These are phyloP conservation scores for Zaprionus lineosus DNA, from an alignment of 2,888 invertebrate species.

Conservation along the genomic window DNA sequence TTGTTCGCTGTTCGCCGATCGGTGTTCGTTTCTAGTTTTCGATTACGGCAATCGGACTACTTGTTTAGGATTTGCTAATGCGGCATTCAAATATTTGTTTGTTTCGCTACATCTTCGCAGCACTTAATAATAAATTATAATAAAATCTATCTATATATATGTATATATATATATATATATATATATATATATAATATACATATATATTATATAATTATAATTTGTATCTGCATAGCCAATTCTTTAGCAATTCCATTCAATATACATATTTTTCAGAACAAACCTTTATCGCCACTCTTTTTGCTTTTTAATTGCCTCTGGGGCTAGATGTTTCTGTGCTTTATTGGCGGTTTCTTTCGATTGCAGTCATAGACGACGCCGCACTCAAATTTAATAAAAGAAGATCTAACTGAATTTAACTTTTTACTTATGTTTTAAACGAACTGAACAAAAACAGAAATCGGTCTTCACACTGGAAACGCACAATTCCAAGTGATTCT, in stretches of 20 bases:
- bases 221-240: too few relatives aligned
- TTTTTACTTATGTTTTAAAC: slow-evolving; percentile 6
- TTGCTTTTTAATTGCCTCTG: neutral
- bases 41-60: slow-evolving; percentile 3
- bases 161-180: too few relatives aligned
- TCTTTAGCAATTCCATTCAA: too few relatives aligned
- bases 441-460: slow-evolving; percentile 43
- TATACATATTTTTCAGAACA: slow-evolving; percentile 13
- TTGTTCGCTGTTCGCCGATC: too few relatives aligned
- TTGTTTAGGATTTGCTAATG: slow-evolving; percentile 10
- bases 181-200: too few relatives aligned
- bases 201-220: too few relatives aligned
- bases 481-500: slow-evolving; percentile 71
- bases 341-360: neutral
- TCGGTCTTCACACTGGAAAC: slow-evolving; percentile 82
- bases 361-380: slow-evolving; percentile 3
- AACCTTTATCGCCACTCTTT: slow-evolving; percentile 25
- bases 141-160: too few relatives aligned
- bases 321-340: too few relatives aligned
- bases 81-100: slow-evolving; percentile 1
- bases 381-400: slow-evolving; percentile 12
- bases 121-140: too few relatives aligned
- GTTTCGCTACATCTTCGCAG: slow-evolving; percentile 7
- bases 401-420: neutral
- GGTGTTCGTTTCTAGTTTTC: slow-evolving; percentile 7